phyloP scores from a whole-genome alignment of 2,797 vertebrate species.

The Numenius phaeopus region DNA sequence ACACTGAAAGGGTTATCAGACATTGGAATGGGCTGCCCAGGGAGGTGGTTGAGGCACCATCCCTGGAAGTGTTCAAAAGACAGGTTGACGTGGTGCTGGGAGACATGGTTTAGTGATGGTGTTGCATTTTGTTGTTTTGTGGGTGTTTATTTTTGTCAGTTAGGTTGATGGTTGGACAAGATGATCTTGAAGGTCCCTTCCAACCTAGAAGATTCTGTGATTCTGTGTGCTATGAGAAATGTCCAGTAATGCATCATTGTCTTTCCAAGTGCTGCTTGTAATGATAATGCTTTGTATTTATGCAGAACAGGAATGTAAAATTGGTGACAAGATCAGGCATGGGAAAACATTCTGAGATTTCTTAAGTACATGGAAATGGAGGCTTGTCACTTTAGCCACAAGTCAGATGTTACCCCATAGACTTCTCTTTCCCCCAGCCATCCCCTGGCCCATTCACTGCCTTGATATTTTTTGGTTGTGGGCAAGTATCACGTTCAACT shows the following conservation, averaged over 20 bases:
- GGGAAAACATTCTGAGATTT: background rate
- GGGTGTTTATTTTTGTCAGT: too few relatives aligned
- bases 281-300: background rate
- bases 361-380: accelerated
- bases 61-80: too few relatives aligned
- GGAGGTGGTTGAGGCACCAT: too few relatives aligned
- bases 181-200: too few relatives aligned
- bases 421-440: background rate
- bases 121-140: too few relatives aligned
- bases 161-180: too few relatives aligned
- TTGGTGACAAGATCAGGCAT: background rate
- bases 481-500: background rate
- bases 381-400: background rate
- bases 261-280: background rate
- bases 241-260: background rate
- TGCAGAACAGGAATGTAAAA: background rate
- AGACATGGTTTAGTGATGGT: too few relatives aligned
- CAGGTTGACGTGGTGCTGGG: too few relatives aligned
- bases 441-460: background rate
- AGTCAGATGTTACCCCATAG: background rate
- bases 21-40: too few relatives aligned
- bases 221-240: background rate
- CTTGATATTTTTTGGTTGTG: background rate
- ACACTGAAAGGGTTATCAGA: too few relatives aligned
- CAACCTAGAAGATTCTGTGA: too few relatives aligned